phyloP scores from a whole-genome alignment of 92 coral and sea anemone genomes.

The Actinostola sp. region DNA sequence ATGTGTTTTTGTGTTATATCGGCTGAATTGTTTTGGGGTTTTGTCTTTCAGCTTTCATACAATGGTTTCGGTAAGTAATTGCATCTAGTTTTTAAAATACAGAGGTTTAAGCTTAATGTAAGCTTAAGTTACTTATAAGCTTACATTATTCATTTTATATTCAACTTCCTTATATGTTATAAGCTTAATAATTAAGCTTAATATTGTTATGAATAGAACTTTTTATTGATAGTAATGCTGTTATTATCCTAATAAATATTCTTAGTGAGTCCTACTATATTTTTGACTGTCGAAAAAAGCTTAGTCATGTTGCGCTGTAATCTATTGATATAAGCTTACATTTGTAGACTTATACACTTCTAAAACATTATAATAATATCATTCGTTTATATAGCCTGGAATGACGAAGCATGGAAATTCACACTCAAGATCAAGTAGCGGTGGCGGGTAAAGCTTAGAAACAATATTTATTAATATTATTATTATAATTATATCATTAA shows the following conservation, averaged over 20 bases:
- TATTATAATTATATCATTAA: neutral
- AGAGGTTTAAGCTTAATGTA: neutral
- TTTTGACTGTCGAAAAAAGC: neutral
- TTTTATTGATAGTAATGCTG: no score
- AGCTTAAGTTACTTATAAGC: neutral
- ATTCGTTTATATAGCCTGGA: constrained; percentile 66
- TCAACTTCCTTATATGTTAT: neutral
- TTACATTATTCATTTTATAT: neutral
- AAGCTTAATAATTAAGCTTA: no score
- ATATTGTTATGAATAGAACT: no score
- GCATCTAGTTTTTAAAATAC: neutral
- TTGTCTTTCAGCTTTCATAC: constrained; percentile 85
- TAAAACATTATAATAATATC: neutral
- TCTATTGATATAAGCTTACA: no score
- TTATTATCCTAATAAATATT: no score
- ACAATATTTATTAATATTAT: no score
- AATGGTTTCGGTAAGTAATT: constrained; percentile 92
- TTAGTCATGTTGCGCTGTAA: neutral
- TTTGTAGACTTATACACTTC: no score
- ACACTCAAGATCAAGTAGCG: constrained; percentile 75
- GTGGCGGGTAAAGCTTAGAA: constrained; percentile 83
- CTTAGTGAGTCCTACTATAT: no score
- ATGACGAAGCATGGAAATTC: constrained; percentile 82
- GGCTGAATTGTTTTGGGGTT: neutral
- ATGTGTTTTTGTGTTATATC: neutral